Evolutionary conservation across 2,113 vertebrate species (phyloP), one percentile per base, ranked within the genome.

Genomic region (Chlorodrepanis virens): DNA sequence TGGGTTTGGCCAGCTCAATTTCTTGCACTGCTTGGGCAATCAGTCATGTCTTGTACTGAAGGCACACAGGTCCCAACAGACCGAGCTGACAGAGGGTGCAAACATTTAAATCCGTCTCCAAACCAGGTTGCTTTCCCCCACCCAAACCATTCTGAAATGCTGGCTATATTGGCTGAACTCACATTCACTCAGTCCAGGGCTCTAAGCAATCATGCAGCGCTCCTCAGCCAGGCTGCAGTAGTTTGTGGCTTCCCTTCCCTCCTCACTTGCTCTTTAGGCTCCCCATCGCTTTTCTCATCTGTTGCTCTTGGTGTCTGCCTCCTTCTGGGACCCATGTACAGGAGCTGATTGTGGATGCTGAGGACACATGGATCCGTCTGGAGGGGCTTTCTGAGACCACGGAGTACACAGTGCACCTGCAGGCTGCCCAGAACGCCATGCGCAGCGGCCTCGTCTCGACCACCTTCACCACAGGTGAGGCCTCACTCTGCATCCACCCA

Each of bases 281-380:
- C 52, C 72, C 64, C 72, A 76, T 53, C 3, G 2, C 80, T 92
- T 96, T 72, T 78, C 49, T 83, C 54, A 88, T 40, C 39, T 19
- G 39, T 86, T 82, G 45, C 50, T 88, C 54, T 91, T 94, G 85
- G 29, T 81, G 65, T 80, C 50, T 68, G 4, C 57, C 65, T 92
- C 68, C 68, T 91, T 89, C 74, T 87, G 82, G 90, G 82, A 68
- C 63, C 74, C 81, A 53, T 42, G 35, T 84, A 5, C 95, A 99
- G 99, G 99, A 99, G 98, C 97, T 99, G 97, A 99, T 99, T 40
- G 98, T 99, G 52, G 99, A 99, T 89, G 98, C 99, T 0, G 99
- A 99, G 87, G 99, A 99, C 97, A 99, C 99, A 0, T 99, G 99
- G 99, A 99, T 99, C 91, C 98, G 99, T 13, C 94, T 99, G 80